Conservation (phyloP, 2,113 vertebrate genomes). For the Aramus guarauna region DNA sequence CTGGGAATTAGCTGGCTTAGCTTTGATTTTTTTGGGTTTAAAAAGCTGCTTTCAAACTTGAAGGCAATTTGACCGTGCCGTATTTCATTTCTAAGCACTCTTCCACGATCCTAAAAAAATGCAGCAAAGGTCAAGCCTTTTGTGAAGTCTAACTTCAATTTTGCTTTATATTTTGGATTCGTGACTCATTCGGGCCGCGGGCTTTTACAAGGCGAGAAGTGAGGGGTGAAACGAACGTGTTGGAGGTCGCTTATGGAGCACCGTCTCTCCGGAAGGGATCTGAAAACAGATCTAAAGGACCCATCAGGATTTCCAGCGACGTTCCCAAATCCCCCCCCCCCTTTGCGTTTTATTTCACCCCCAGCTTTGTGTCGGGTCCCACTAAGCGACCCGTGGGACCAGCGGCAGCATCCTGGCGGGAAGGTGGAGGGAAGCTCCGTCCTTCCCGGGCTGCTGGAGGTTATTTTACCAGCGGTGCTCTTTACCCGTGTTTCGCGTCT, state of each 20-base stretch:
- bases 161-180: neutral
- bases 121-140: slow-evolving; percentile 1
- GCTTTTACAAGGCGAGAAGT: slow-evolving; percentile 20
- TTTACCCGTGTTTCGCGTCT: neutral
- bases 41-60: neutral
- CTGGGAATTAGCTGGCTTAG: neutral
- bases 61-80: neutral
- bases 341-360: neutral
- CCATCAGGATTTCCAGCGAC: slow-evolving; percentile 10
- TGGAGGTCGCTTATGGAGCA: slow-evolving; percentile 8
- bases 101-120: slow-evolving; percentile 8
- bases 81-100: slow-evolving; percentile 1
- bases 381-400: neutral
- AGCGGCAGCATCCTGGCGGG: neutral
- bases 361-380: neutral
- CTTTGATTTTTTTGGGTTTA: neutral
- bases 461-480: neutral
- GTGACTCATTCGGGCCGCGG: neutral
- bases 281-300: slow-evolving; percentile 41
- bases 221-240: neutral
- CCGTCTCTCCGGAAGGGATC: slow-evolving; percentile 56
- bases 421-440: neutral
- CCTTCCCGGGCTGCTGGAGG: neutral
- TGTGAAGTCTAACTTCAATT: slow-evolving; percentile 2
- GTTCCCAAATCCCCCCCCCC: neutral